These are phyloP conservation scores for Anarsia innoxiella DNA, from an alignment of 2,888 invertebrate species.

Conservation along the genomic window DNA sequence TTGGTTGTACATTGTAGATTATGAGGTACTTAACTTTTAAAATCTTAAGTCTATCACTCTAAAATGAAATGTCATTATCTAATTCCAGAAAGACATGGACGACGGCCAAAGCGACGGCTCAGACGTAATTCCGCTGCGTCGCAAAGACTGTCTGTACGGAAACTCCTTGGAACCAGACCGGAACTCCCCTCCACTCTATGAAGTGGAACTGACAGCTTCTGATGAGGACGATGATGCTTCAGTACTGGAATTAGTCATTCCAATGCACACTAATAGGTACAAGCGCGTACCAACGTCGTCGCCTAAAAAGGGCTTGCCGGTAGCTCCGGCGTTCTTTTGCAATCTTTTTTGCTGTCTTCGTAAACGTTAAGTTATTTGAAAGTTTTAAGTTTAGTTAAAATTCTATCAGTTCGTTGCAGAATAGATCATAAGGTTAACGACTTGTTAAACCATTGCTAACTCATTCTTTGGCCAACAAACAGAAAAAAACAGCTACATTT, in stretches of 20 bases:
- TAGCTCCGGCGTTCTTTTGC: constrained; percentile 28
- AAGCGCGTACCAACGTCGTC: constrained; percentile 45
- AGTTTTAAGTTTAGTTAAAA: no score
- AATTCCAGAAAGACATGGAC: constrained; percentile 25
- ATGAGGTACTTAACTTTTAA: no score
- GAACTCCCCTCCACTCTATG: constrained; percentile 51
- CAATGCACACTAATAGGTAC: constrained; percentile 42
- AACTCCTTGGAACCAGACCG: constrained; percentile 26
- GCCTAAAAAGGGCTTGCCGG: constrained; percentile 33
- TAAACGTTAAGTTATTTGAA: no score
- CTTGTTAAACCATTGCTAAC: no score
- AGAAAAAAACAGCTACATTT: no score
- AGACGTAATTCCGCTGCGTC: background rate
- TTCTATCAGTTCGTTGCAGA: no score
- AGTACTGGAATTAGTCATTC: constrained; percentile 59
- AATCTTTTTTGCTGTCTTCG: constrained; percentile 42
- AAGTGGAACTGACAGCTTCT: constrained; percentile 61
- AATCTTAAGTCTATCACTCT: no score
- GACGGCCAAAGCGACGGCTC: constrained; percentile 10
- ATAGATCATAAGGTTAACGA: no score
- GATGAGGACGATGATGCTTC: constrained; percentile 64
- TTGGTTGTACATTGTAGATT: no score
- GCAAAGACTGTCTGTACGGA: background rate
- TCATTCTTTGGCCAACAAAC: no score
- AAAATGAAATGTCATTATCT: no score